Percentiles rank a stretch among this genome's conserved stretches.
Evolutionary conservation across 2,888 invertebrate species (phyloP).

Genomic region (Epirrhoe alternata): DNA sequence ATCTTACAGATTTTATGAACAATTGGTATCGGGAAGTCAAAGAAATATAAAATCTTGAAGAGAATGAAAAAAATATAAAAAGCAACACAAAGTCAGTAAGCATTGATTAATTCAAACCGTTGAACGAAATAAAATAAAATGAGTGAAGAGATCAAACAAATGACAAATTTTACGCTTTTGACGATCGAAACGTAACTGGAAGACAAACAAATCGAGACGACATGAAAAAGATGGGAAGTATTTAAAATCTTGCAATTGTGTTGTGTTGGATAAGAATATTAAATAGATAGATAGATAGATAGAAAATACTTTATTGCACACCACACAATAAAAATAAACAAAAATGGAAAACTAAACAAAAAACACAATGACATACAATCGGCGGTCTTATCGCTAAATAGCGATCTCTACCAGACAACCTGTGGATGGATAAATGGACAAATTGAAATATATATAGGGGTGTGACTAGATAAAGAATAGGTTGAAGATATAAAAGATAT

Average conservation of each 20-base stretch:
- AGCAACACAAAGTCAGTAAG: constrained; percentile 20
- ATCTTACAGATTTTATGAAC: background rate
- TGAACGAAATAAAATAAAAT: constrained; percentile 26
- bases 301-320: too few species aligned
- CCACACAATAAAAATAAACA: too few species aligned
- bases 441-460: too few species aligned
- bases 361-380: too few species aligned
- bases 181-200: constrained; percentile 27
- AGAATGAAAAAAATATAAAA: constrained; percentile 21
- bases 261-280: background rate
- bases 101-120: constrained; percentile 29
- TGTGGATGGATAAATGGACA: too few species aligned
- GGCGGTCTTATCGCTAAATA: too few species aligned
- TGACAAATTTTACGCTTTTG: constrained; percentile 34
- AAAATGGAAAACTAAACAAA: too few species aligned
- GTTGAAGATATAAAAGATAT: too few species aligned
- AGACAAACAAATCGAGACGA: constrained; percentile 25
- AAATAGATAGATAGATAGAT: too few species aligned
- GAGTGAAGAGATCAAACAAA: constrained; percentile 32
- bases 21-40: constrained; percentile 3
- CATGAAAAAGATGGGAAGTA: constrained; percentile 28
- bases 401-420: too few species aligned
- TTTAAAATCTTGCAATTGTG: constrained; percentile 17
- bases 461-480: too few species aligned
- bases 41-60: constrained; percentile 17